Evolutionary conservation across 2,113 vertebrate species (phyloP).

Genomic region (Campylorhamphus procurvoides): DNA sequence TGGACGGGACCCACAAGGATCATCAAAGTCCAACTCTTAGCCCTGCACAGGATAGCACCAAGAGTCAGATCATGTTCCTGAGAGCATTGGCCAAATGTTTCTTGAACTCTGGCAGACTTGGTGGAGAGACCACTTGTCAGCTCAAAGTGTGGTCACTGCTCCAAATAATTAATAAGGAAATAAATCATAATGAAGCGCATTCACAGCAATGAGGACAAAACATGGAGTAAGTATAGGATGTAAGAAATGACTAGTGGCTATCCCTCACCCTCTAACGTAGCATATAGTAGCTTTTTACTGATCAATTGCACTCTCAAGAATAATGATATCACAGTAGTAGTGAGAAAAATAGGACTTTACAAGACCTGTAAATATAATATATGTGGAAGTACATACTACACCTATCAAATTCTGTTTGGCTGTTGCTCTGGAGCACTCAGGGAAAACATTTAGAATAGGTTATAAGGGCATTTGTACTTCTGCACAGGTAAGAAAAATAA

Average conservation of each 20-base stretch:
- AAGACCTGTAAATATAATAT: neutral
- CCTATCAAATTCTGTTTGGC: neutral
- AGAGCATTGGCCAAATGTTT: neutral
- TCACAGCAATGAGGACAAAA: neutral
- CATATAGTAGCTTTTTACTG: neutral
- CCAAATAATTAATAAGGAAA: neutral
- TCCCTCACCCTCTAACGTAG: neutral
- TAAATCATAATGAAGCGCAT: neutral
- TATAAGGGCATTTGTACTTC: neutral
- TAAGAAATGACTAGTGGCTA: neutral
- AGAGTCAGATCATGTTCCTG: neutral
- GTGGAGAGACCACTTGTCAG: neutral
- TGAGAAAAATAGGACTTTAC: neutral
- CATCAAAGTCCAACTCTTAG: neutral
- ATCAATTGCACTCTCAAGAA: neutral
- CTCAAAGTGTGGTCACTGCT: neutral
- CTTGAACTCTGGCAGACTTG: neutral
- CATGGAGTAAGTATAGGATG: neutral
- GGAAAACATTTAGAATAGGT: neutral
- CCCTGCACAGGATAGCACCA: neutral
- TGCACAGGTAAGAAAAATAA: neutral
- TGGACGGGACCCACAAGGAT: neutral
- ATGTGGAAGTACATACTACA: neutral
- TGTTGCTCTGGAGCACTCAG: neutral
- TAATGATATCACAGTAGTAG: neutral